phyloP scores from a whole-genome alignment of 2,113 vertebrate species.

The Cnemophilus loriae region DNA sequence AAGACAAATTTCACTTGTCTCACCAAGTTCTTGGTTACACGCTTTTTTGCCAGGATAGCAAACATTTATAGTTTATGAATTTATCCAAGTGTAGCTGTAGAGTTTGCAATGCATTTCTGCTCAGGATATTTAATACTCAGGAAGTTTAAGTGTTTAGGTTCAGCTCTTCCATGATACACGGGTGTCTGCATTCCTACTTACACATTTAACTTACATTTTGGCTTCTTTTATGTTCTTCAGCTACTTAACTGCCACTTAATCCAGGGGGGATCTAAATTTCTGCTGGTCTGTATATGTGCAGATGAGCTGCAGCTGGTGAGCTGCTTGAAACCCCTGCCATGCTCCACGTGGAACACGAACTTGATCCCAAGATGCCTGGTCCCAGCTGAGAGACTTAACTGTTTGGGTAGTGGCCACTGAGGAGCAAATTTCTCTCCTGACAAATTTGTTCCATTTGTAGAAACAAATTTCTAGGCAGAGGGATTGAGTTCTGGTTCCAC shows the following conservation, averaged over 20 bases:
- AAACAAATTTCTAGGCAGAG: not conserved
- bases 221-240: not conserved
- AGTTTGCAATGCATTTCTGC: not conserved
- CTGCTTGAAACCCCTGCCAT: not conserved
- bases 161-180: not conserved
- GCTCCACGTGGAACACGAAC: not conserved
- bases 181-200: not conserved
- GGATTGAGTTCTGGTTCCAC: not conserved
- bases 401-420: not conserved
- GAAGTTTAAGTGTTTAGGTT: not conserved
- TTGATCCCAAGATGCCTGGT: not conserved
- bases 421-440: not conserved
- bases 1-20: not conserved
- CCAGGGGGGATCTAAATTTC: not conserved
- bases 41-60: not conserved
- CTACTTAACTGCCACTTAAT: not conserved
- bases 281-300: not conserved
- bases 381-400: not conserved
- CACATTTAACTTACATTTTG: not conserved
- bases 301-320: not conserved
- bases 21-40: not conserved
- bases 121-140: not conserved
- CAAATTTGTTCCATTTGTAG: not conserved
- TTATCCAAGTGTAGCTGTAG: not conserved
- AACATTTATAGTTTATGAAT: not conserved